Percentiles rank a stretch among this genome's conserved stretches.
These are phyloP conservation scores for Arctocebus calabarensis DNA, from an alignment of 2,797 vertebrate species.

Conservation along the genomic window DNA sequence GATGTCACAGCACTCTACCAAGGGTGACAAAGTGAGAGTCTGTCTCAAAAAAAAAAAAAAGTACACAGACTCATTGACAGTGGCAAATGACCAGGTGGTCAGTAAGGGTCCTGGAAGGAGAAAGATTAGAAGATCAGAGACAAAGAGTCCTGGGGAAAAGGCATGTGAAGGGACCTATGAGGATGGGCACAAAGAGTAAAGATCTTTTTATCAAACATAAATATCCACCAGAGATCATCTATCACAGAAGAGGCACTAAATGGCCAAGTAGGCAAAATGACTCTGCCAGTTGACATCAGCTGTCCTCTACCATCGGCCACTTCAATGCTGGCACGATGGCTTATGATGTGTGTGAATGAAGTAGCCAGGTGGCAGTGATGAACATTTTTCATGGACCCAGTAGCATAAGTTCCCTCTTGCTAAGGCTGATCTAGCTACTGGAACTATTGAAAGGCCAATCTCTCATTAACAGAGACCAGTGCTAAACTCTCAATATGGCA, in stretches of 20 bases:
- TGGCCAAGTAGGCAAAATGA: background rate
- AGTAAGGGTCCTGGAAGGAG: constrained; percentile 14
- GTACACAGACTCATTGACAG: background rate
- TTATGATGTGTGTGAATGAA: background rate
- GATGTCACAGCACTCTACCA: no score
- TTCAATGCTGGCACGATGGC: background rate
- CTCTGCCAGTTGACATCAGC: background rate
- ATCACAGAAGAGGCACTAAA: background rate
- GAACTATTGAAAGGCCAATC: background rate
- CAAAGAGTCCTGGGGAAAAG: background rate
- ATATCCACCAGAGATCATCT: constrained; percentile 3
- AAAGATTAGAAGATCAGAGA: constrained; percentile 10
- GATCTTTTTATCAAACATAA: background rate
- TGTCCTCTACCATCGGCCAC: background rate
- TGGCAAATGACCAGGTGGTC: background rate
- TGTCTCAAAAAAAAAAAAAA: background rate
- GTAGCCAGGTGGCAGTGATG: background rate
- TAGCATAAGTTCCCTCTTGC: background rate
- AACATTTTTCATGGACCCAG: background rate
- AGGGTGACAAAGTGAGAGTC: no score
- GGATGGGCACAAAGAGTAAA: background rate
- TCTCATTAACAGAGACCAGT: background rate
- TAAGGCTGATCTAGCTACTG: background rate
- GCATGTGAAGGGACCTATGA: background rate
- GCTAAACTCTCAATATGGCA: background rate